Evolutionary conservation across 1,140 invertebrate genomes (phyloP).

Genomic region (Penaeus vannamei): DNA sequence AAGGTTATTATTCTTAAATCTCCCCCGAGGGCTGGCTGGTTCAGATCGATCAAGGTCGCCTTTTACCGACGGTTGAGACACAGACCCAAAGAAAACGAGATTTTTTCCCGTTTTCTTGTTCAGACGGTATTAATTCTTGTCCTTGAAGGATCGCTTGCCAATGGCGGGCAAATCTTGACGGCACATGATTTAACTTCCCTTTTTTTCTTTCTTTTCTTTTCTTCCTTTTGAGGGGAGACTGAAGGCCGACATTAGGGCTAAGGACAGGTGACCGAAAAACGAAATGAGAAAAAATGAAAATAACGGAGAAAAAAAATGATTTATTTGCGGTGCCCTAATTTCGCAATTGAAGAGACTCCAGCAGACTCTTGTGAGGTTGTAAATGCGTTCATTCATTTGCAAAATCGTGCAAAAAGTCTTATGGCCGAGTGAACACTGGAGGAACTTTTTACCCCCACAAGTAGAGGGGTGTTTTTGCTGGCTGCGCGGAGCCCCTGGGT

Average conservation of each 20-base stretch:
- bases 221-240: too few relatives aligned
- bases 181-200: too few relatives aligned
- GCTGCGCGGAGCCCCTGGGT: slow-evolving; percentile 19
- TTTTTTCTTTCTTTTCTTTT: too few relatives aligned
- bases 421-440: slow-evolving; percentile 36
- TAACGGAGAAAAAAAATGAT: slow-evolving; percentile 33
- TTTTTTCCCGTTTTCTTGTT: neutral
- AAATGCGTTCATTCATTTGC: slow-evolving; percentile 60
- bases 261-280: neutral
- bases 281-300: neutral
- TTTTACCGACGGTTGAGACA: neutral
- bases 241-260: too few relatives aligned
- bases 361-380: slow-evolving; percentile 36
- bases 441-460: slow-evolving; percentile 38
- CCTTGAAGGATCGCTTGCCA: slow-evolving; percentile 9
- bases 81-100: neutral
- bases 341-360: slow-evolving; percentile 37
- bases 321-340: slow-evolving; percentile 49
- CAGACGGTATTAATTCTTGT: slow-evolving; percentile 48
- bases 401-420: slow-evolving; percentile 56
- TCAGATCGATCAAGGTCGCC: slow-evolving; percentile 38
- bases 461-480: slow-evolving; percentile 53
- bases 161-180: neutral
- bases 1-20: neutral
- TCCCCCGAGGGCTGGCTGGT: neutral